Percentiles rank a stretch among this genome's conserved stretches.
phyloP scores from a whole-genome alignment of 1,140 invertebrate species.

The Bombus vancouverensis region DNA sequence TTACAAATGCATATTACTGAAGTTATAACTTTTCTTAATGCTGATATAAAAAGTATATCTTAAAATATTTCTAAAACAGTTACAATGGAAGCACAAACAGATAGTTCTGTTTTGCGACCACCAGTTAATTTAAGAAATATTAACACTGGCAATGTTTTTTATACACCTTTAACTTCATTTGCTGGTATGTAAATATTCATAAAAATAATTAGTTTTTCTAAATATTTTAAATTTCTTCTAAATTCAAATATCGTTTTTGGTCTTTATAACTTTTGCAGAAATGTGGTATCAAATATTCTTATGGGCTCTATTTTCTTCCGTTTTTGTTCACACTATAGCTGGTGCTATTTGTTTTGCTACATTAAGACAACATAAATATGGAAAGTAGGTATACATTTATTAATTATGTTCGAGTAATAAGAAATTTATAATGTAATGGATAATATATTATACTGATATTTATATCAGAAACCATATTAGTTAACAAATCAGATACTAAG shows the following conservation, averaged over 20 bases:
- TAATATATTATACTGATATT: not conserved
- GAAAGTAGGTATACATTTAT: constrained; percentile 84
- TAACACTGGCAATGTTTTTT: constrained; percentile 66
- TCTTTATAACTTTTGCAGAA: constrained; percentile 85
- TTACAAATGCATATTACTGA: constrained; percentile 5
- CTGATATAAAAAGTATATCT: not conserved
- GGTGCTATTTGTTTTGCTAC: constrained; percentile 95
- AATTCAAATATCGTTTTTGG: not conserved
- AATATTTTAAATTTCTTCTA: constrained; percentile 16
- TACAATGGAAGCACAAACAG: constrained; percentile 54
- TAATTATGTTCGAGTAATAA: not conserved
- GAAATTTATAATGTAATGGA: not conserved
- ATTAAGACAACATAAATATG: constrained; percentile 95
- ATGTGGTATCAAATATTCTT: constrained; percentile 98
- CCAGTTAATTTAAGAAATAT: constrained; percentile 56
- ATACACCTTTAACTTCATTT: constrained; percentile 76
- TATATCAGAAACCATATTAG: not conserved
- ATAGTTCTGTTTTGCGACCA: constrained; percentile 44
- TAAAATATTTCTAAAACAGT: constrained; percentile 9
- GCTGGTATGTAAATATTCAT: constrained; percentile 69
- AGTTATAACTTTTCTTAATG: constrained; percentile 14
- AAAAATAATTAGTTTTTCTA: constrained; percentile 9
- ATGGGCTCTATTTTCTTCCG: constrained; percentile 96
- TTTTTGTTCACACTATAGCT: constrained; percentile 95
- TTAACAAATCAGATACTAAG: not conserved